Evolutionary conservation across 2,113 vertebrate genomes (phyloP), one percentile per base, ranked within the genome.

Genomic region (Prunella himalayana): DNA sequence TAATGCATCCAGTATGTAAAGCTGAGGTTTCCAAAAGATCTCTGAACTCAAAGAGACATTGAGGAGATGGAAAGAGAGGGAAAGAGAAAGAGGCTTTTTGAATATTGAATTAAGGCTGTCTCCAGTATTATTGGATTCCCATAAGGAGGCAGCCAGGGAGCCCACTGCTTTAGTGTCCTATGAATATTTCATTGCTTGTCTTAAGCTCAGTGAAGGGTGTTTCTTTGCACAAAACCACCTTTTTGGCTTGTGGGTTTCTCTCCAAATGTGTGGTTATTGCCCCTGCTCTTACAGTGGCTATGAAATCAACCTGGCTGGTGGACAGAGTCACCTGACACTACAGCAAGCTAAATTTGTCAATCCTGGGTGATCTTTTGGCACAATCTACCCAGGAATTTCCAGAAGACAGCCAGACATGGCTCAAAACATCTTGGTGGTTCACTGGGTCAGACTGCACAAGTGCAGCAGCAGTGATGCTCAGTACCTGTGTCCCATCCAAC

Each of bases 71-170:
- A 87, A 87, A 95, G 88, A 88, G 80, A 87, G 68, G 73, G 81
- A 89, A 79, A 85, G 76, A 88, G 92, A 96, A 81, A 77, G 84
- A 86, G 60, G 95, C 96, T 95, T 95, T 96, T 89, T 97, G 96
- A 97, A 98, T 98, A 98, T 98, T 97, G 98, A 96, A 97, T 98
- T 98, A 97, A 97, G 97, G 82, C 98, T 98, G 98, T 97, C 98
- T 98, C 97, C 98, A 94, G 84, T 92, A 96, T 96, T 98, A 98
- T 98, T 94, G 98, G 98, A 98, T 98, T 98, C 95, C 97, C 95
- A 98, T 98, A 98, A 98, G 97, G 97, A 97, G 94, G 96, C 94
- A 59, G 95, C 96, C 97, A 92, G 97, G 93, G 84, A 97, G 91
- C 95, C 96, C 95, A 87, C 92, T 95, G 82, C 97, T 98, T 98